phyloP scores from a whole-genome alignment of 2,113 vertebrate genomes.

The Zapornia atra region DNA sequence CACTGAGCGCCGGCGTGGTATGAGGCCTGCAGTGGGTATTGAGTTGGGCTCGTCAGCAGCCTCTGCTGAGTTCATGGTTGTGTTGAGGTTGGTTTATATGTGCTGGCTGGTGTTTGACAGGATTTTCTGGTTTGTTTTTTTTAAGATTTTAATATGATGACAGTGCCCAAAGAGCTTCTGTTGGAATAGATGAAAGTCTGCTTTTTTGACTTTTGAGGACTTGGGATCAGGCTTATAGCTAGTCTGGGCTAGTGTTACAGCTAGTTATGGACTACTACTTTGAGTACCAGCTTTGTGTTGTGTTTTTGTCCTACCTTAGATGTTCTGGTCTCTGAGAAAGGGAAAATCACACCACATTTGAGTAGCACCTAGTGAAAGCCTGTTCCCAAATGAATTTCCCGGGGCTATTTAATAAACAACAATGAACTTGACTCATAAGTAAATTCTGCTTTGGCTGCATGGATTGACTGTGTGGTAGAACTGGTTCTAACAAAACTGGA shows the following conservation, averaged over 20 bases:
- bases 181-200: neutral
- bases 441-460: neutral
- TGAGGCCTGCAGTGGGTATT: neutral
- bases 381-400: neutral
- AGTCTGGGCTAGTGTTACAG: neutral
- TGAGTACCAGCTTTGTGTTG: neutral
- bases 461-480: accelerated
- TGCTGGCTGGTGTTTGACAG: neutral
- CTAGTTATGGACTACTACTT: neutral
- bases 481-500: neutral
- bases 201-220: neutral
- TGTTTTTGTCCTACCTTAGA: neutral
- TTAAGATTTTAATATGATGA: neutral
- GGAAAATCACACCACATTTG: neutral
- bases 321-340: neutral
- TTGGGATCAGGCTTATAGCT: neutral
- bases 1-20: accelerated
- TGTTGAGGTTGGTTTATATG: neutral
- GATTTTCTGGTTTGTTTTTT: neutral
- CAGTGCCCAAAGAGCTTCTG: neutral
- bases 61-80: neutral
- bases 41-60: neutral
- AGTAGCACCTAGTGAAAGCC: neutral
- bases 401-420: neutral
- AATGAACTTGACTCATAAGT: neutral